Conservation (phyloP, 1,140 invertebrate species). For the Drosophila pandora region DNA sequence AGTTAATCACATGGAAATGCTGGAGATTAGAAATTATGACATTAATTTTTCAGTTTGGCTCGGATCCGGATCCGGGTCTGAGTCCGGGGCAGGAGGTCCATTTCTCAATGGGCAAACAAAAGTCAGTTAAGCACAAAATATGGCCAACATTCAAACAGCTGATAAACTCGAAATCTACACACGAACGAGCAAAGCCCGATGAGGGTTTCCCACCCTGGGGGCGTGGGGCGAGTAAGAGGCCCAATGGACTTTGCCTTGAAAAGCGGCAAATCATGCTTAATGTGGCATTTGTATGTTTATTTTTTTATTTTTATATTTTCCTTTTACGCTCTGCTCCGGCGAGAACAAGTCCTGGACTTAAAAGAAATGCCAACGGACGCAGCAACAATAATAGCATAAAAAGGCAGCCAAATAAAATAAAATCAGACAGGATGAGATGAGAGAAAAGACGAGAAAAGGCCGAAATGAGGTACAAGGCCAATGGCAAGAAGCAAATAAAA, state of each 20-base stretch:
- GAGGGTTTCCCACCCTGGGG: slow-evolving; percentile 14
- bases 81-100: slow-evolving; percentile 7
- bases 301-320: slow-evolving; percentile 54
- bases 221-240: slow-evolving; percentile 24
- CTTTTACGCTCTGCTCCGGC: slow-evolving; percentile 36
- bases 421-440: slow-evolving; percentile 46
- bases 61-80: not conserved
- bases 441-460: slow-evolving; percentile 12
- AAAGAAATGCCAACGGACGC: slow-evolving; percentile 64
- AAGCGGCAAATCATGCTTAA: slow-evolving; percentile 82
- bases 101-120: slow-evolving; percentile 51
- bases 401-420: slow-evolving; percentile 74
- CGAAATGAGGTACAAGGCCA: slow-evolving; percentile 29
- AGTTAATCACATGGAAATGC: slow-evolving; percentile 81
- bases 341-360: slow-evolving; percentile 68
- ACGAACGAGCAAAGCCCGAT: slow-evolving; percentile 57
- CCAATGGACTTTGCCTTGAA: slow-evolving; percentile 61
- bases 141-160: slow-evolving; percentile 65
- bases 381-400: slow-evolving; percentile 64
- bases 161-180: slow-evolving; percentile 69
- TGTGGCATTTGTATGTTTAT: slow-evolving; percentile 76
- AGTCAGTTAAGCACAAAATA: slow-evolving; percentile 74
- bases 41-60: slow-evolving; percentile 63
- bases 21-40: slow-evolving; percentile 80
- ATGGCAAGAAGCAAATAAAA: slow-evolving; percentile 68